Evolutionary conservation across 2,797 vertebrate species (phyloP), one percentile per base, ranked within the genome.

Genomic region (Microctenopoma lineatum): DNA sequence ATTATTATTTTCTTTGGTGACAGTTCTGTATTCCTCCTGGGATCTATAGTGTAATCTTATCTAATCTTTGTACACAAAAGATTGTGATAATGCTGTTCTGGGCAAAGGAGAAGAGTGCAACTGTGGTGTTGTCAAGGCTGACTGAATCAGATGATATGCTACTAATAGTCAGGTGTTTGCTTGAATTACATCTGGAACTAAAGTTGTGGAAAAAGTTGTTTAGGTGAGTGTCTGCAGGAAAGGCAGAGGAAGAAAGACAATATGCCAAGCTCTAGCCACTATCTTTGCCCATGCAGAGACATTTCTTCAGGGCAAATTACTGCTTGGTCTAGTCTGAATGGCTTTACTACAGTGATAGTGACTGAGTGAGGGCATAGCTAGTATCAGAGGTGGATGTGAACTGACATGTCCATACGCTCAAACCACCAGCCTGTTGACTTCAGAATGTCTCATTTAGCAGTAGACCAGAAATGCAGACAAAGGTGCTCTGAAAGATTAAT

Each of bases 401-500:
- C 75, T 84, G 85, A 89, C 87, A 87, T 85, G 70, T 46, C 11
- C 68, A 64, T 67, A 73, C 54, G 84, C 69, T 73, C 60, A 69
- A 60, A 80, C 77, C 72, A 84, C 81, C 81, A 87, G 80, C 78
- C 76, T 83, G 84, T 84, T 89, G 80, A 68, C 72, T 81, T 75
- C 71, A 81, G 75, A 84, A 86, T 77, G 63, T 88, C 84, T 87
- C 39, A 80, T 89, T 87, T 79, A 77, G 79, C 85, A 89, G 70
- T 10, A 68, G 79, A 90, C 71, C 85, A 89, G 84, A 90, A 88
- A 70, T 53, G 77, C 53, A 77, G 89, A 71, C 85, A 89, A 83
- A 90, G 87, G 67, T 51, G 79, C 53, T 86, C 54, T 21, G 48
- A 69, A 53, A 72, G 51, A 84, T 85, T 80, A 86, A 38, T 64